Percentiles rank a stretch among this genome's conserved stretches.
These are phyloP conservation scores for Candoia aspera DNA, from an alignment of 2,113 vertebrate genomes.

Conservation along the genomic window DNA sequence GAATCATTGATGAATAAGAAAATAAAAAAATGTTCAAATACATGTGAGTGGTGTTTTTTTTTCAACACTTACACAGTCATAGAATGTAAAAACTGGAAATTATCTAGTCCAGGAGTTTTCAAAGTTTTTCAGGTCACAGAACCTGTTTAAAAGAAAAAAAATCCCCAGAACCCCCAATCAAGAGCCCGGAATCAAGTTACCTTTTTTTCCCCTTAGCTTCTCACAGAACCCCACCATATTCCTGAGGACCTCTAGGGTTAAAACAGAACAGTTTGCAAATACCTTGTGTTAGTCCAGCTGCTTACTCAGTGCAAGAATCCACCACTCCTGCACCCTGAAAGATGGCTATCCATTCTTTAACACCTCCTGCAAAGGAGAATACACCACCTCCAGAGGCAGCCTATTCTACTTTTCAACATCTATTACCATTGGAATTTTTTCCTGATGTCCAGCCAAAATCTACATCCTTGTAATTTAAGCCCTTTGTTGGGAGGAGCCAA, in stretches of 20 bases:
- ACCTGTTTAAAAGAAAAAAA: background rate
- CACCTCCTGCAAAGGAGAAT: background rate
- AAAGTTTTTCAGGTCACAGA: background rate
- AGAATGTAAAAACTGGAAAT: background rate
- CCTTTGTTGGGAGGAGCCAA: background rate
- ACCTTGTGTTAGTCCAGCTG: background rate
- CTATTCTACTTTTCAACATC: background rate
- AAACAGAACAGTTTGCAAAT: background rate
- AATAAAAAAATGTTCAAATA: background rate
- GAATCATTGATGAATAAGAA: background rate
- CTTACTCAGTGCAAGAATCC: background rate
- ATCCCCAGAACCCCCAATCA: background rate
- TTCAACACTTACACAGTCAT: background rate
- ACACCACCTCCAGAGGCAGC: background rate
- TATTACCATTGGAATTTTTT: background rate
- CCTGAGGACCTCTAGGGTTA: background rate
- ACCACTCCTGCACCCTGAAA: background rate
- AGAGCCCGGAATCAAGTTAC: background rate
- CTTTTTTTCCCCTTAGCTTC: background rate
- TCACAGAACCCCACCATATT: background rate
- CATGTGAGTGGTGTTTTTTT: no score
- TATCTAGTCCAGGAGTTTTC: no score
- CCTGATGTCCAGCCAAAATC: background rate
- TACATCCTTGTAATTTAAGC: background rate
- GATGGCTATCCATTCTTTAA: background rate